A percentile compares a stretch with the other conserved stretches of the same genome.
Evolutionary conservation across 2,888 invertebrate species (phyloP).

Genomic region (Pogonocherus hispidulus): DNA sequence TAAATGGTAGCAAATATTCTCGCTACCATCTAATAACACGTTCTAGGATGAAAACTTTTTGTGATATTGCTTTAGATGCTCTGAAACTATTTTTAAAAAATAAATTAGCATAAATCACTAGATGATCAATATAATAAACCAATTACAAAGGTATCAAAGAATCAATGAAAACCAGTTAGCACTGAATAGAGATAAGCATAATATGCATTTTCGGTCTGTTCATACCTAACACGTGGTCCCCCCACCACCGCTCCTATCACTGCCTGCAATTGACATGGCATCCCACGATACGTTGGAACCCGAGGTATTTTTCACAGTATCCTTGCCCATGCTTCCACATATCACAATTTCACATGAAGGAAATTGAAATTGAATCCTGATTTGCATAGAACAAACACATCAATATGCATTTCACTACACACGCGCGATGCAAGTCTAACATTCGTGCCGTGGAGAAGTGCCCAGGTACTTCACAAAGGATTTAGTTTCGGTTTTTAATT

Average conservation of each 20-base stretch:
- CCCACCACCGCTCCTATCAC: slow-evolving; percentile 47
- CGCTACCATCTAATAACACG: no score
- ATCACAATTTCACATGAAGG: slow-evolving; percentile 5
- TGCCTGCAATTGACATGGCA: slow-evolving; percentile 26
- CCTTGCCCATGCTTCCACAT: slow-evolving; percentile 3
- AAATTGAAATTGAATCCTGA: slow-evolving; percentile 4
- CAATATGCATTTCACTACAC: slow-evolving; percentile 11
- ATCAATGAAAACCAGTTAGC: not conserved
- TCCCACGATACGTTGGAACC: slow-evolving; percentile 15
- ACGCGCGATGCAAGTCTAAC: not conserved
- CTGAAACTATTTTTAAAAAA: no score
- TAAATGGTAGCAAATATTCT: no score
- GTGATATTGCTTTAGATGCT: no score
- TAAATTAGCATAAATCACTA: no score
- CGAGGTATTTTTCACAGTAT: slow-evolving; percentile 7
- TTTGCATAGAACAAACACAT: slow-evolving; percentile 21
- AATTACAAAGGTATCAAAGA: no score
- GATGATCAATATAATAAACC: no score
- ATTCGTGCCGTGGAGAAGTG: not conserved
- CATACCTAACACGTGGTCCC: slow-evolving; percentile 59
- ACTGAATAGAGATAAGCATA: slow-evolving; percentile 26
- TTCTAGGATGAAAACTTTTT: no score
- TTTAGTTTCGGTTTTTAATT: slow-evolving; percentile 20
- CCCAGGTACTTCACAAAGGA: not conserved
- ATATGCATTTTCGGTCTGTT: slow-evolving; percentile 38